Evolutionary conservation across 2,113 vertebrate genomes (phyloP).

Genomic region (pig (Sus scrofa)): DNA sequence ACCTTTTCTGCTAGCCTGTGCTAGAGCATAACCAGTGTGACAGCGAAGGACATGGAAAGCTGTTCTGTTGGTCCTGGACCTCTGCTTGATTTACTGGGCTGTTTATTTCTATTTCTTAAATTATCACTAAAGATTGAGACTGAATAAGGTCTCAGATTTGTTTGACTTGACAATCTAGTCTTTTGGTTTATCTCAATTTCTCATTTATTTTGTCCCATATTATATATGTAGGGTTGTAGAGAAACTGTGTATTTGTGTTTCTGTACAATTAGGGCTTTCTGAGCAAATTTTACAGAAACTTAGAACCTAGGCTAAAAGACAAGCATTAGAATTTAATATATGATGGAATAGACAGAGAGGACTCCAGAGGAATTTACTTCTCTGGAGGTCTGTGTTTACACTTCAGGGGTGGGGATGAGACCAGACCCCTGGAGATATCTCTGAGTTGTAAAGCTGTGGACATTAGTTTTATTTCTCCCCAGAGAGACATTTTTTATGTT

Average conservation of each 20-base stretch:
- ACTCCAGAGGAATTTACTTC: not conserved
- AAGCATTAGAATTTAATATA: not conserved
- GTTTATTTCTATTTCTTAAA: conserved; percentile 6
- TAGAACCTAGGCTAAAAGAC: not conserved
- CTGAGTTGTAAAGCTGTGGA: conserved; percentile 16
- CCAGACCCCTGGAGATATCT: not conserved
- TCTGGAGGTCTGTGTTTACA: not conserved
- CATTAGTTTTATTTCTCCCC: not conserved
- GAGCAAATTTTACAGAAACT: conserved; percentile 43
- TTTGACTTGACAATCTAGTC: not conserved
- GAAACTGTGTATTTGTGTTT: not conserved
- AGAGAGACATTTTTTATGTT: not conserved
- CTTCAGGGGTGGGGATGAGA: not conserved
- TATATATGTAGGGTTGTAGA: not conserved
- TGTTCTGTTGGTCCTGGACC: not conserved
- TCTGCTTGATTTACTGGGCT: not conserved
- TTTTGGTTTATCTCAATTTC: conserved; percentile 27
- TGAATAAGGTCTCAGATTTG: not conserved
- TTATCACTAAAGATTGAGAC: not conserved
- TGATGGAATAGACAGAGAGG: not conserved
- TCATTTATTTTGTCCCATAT: not conserved
- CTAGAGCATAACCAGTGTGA: not conserved
- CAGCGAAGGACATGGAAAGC: not conserved
- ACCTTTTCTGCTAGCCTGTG: not conserved
- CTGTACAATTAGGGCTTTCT: not conserved